Conservation (phyloP, 1,140 invertebrate species). For the Zaprionus capensis region DNA sequence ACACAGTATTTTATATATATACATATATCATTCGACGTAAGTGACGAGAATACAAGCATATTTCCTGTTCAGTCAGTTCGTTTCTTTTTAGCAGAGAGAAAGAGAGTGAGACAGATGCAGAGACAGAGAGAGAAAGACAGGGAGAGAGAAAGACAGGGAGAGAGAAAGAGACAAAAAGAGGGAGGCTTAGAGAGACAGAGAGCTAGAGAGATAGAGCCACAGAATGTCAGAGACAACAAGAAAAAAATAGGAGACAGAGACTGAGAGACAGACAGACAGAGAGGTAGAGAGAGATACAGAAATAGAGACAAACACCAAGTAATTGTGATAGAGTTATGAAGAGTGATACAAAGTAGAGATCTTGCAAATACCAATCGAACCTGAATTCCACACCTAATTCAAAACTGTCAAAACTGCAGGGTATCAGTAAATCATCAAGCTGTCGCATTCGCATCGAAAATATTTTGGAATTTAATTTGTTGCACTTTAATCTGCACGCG, state of each 20-base stretch:
- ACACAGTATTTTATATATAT: too few relatives aligned
- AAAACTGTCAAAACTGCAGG: too few relatives aligned
- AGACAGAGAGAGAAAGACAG: neutral
- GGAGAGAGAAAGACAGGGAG: neutral
- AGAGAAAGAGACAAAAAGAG: neutral
- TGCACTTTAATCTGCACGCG: constrained; percentile 67
- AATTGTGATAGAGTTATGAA: too few relatives aligned
- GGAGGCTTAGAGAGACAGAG: neutral
- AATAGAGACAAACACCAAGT: too few relatives aligned
- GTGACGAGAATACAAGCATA: neutral
- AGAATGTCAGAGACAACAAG: too few relatives aligned
- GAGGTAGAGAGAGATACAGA: too few relatives aligned
- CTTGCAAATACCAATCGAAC: too few relatives aligned
- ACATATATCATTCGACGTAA: neutral
- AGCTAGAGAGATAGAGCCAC: too few relatives aligned
- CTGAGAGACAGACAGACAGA: too few relatives aligned
- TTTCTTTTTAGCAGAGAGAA: neutral
- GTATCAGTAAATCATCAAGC: neutral
- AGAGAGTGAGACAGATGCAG: neutral
- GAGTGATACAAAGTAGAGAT: too few relatives aligned
- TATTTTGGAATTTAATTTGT: constrained; percentile 62
- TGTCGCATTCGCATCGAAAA: neutral
- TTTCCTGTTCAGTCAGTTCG: neutral
- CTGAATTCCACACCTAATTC: too few relatives aligned
- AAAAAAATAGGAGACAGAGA: too few relatives aligned